phyloP scores from a whole-genome alignment of 1,140 invertebrate genomes.

The Trichonephila clavata region DNA sequence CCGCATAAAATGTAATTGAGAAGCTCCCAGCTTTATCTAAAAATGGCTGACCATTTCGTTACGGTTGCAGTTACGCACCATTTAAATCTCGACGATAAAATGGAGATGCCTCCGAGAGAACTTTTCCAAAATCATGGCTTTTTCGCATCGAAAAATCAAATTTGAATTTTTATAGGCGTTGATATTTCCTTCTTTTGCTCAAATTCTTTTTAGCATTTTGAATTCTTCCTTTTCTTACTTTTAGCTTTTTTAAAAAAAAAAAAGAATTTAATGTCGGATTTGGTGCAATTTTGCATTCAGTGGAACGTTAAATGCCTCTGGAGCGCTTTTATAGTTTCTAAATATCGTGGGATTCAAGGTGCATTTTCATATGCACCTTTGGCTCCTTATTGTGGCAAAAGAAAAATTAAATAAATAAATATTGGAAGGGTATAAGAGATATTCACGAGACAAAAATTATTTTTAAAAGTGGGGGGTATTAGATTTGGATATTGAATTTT shows the following conservation, averaged over 20 bases:
- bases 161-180: conserved; percentile 61
- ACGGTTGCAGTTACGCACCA: conserved; percentile 42
- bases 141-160: conserved; percentile 50
- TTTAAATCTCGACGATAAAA: conserved; percentile 56
- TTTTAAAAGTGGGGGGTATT: not conserved
- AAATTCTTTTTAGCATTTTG: conserved; percentile 2
- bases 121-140: conserved; percentile 12
- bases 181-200: conserved; percentile 19
- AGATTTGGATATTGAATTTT: no score
- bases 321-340: not conserved
- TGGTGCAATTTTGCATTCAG: not conserved
- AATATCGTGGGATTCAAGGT: not conserved
- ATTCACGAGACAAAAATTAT: not conserved
- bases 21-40: conserved; percentile 30
- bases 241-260: not conserved
- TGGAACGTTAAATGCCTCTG: conserved; percentile 6
- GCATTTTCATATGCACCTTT: not conserved
- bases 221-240: not conserved
- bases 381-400: not conserved
- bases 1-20: conserved; percentile 36
- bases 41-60: conserved; percentile 32
- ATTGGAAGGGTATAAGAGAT: not conserved
- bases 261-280: conserved; percentile 13
- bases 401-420: not conserved
- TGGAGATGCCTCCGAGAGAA: conserved; percentile 33